phyloP scores from a whole-genome alignment of 2,888 invertebrate species.

The Corbicula japonica region DNA sequence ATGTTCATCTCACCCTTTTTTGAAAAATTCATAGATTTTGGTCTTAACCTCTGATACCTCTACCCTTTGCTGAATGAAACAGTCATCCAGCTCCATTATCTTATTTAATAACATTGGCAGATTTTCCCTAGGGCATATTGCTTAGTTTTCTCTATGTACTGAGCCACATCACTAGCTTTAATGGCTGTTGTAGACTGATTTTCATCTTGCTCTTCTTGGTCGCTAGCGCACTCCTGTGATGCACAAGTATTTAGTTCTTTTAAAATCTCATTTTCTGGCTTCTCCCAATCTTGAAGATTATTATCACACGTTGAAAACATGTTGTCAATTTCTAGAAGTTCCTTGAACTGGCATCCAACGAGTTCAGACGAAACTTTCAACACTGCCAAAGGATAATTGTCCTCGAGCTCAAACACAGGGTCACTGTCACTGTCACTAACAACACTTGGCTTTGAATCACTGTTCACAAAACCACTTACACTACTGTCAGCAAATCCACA shows the following conservation, averaged over 20 bases:
- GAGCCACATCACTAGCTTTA: neutral
- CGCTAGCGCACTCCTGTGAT: neutral
- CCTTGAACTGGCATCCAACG: conserved; percentile 15
- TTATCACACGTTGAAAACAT: conserved; percentile 34
- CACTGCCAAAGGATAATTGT: conserved; percentile 11
- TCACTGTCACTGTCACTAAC: neutral
- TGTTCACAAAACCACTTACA: neutral
- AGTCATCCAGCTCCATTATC: no score
- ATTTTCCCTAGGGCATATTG: no score
- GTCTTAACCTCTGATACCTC: no score
- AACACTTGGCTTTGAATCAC: neutral
- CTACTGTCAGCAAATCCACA: conserved; percentile 5
- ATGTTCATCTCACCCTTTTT: no score
- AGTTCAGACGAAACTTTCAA: conserved; percentile 22
- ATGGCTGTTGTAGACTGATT: neutral
- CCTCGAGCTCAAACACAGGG: no score
- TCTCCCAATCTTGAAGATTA: conserved; percentile 27
- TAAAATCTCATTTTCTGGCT: conserved; percentile 7
- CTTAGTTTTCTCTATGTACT: conserved; percentile 4
- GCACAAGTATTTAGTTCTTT: neutral
- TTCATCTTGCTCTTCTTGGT: neutral
- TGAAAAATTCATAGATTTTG: no score
- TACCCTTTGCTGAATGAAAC: no score
- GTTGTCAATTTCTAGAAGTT: conserved; percentile 12
- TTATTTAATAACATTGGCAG: no score